Conservation (phyloP, 2,888 invertebrate genomes). For the Asteroscopus sphinx region DNA sequence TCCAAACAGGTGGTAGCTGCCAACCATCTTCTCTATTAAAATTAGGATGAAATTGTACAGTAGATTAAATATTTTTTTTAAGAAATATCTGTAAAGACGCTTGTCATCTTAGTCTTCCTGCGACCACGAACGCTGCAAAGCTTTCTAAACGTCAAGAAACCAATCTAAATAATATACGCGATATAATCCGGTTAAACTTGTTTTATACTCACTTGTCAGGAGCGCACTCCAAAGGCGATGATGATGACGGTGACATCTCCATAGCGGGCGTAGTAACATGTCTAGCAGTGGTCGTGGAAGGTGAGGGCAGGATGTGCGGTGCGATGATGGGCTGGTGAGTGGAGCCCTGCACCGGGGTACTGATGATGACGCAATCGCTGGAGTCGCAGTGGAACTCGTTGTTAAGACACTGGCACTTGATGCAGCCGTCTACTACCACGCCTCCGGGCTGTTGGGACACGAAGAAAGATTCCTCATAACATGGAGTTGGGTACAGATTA, state of each 20-base stretch:
- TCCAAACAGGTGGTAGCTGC: too few relatives aligned
- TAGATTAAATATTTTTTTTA: too few relatives aligned
- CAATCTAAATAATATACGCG: too few relatives aligned
- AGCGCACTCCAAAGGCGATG: slow-evolving; percentile 45
- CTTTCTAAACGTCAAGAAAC: too few relatives aligned
- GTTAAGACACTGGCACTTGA: slow-evolving; percentile 94
- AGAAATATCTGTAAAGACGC: too few relatives aligned
- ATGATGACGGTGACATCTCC: slow-evolving; percentile 12
- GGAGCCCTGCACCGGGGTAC: slow-evolving; percentile 56
- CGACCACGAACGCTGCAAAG: too few relatives aligned
- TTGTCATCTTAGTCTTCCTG: too few relatives aligned
- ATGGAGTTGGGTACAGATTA: too few relatives aligned
- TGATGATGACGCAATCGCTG: slow-evolving; percentile 80
- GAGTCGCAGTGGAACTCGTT: slow-evolving; percentile 93
- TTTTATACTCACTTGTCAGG: slow-evolving; percentile 63
- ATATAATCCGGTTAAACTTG: too few relatives aligned
- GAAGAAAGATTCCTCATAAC: too few relatives aligned
- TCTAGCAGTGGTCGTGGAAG: slow-evolving; percentile 60
- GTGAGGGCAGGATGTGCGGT: slow-evolving; percentile 32
- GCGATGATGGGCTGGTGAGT: slow-evolving; percentile 65
- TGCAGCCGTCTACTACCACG: slow-evolving; percentile 90
- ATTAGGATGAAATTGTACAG: too few relatives aligned
- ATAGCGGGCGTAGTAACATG: slow-evolving; percentile 63
- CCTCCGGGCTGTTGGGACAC: slow-evolving; percentile 92
- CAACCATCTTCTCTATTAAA: too few relatives aligned